These are phyloP conservation scores for Pristionchus entomophagus DNA, from an alignment of 2,888 invertebrate species.

Conservation along the genomic window DNA sequence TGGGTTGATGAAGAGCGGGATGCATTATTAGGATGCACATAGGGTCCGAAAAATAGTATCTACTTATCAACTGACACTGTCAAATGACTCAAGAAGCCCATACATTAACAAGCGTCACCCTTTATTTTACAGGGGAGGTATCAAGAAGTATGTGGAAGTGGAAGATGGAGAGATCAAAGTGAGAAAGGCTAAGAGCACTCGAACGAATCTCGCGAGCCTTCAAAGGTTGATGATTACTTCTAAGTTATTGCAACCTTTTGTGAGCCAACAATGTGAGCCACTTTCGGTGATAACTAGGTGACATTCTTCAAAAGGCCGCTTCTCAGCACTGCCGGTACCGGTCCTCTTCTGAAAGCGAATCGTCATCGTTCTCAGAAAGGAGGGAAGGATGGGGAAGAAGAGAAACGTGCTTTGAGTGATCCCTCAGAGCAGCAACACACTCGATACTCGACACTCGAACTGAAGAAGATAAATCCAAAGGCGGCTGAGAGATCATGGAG, in stretches of 20 bases:
- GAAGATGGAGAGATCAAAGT: background rate
- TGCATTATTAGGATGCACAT: too few species aligned
- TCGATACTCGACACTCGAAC: background rate
- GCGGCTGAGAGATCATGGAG: background rate
- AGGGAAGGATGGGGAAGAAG: background rate
- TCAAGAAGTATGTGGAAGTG: background rate
- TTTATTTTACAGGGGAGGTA: background rate
- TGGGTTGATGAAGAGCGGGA: too few species aligned
- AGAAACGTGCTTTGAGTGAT: background rate
- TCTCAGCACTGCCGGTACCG: background rate
- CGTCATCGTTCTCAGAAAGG: background rate
- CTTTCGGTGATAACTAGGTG: too few species aligned
- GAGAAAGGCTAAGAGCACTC: background rate
- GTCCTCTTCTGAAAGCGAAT: conserved; percentile 18
- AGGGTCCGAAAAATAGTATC: too few species aligned
- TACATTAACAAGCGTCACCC: too few species aligned
- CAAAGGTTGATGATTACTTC: background rate
- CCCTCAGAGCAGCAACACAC: background rate
- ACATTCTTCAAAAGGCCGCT: too few species aligned
- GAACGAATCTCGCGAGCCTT: background rate
- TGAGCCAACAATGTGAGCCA: too few species aligned
- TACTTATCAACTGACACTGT: too few species aligned
- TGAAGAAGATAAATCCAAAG: background rate
- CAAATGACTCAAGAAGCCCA: too few species aligned
- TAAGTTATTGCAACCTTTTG: too few species aligned